These are phyloP conservation scores for Tragopan temminckii DNA, from an alignment of 2,797 vertebrate species.

Conservation along the genomic window DNA sequence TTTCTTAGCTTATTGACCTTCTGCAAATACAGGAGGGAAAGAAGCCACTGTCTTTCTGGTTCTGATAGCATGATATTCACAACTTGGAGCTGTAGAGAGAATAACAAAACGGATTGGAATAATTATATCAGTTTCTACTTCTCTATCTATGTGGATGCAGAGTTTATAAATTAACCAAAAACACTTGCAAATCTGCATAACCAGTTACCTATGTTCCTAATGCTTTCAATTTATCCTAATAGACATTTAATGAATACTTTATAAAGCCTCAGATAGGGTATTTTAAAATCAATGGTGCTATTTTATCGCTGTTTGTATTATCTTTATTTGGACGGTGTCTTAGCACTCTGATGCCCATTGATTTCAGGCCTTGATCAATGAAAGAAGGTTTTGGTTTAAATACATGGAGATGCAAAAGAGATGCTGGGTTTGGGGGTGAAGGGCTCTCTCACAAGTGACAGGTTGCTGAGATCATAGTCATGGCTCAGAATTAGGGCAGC, in stretches of 20 bases:
- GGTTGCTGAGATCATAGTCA: background rate
- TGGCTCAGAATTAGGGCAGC: background rate
- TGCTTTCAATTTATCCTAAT: conserved; percentile 82
- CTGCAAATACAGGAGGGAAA: background rate
- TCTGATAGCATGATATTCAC: background rate
- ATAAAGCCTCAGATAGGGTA: conserved; percentile 77
- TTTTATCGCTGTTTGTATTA: conserved; percentile 77
- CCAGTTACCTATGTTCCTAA: conserved; percentile 64
- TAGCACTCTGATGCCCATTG: conserved; percentile 65
- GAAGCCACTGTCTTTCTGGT: background rate
- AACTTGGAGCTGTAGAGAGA: background rate
- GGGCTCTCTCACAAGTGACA: background rate
- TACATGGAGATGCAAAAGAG: background rate
- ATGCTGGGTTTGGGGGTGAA: background rate
- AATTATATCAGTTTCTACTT: background rate
- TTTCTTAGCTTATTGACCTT: conserved; percentile 8
- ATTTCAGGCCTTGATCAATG: conserved; percentile 68
- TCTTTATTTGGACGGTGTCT: conserved; percentile 70
- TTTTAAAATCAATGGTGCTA: conserved; percentile 81
- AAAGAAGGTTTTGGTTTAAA: conserved; percentile 8
- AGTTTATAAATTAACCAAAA: conserved; percentile 75
- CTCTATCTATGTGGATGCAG: background rate
- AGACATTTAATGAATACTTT: conserved; percentile 82
- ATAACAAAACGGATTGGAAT: fast-evolving
- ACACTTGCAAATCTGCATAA: conserved; percentile 73